phyloP scores from a whole-genome alignment of 2,888 invertebrate species.

The Didymodactylos carnosus region DNA sequence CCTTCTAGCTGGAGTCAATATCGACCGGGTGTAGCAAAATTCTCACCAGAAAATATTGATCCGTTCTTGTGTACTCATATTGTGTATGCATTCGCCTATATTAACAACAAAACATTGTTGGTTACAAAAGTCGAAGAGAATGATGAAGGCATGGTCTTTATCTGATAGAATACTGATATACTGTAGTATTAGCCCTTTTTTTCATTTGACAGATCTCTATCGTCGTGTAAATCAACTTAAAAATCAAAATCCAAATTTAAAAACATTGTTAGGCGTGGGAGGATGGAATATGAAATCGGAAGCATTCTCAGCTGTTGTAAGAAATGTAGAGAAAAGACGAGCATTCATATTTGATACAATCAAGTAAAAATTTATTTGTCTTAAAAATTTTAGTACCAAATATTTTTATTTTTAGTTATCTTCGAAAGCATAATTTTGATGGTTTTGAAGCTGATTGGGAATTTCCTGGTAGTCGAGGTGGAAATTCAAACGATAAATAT shows the following conservation, averaged over 20 bases:
- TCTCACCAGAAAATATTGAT: conserved; percentile 73
- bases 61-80: conserved; percentile 84
- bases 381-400: no score
- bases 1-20: conserved; percentile 99
- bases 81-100: conserved; percentile 87
- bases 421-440: conserved; percentile 10
- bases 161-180: background rate
- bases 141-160: conserved; percentile 44
- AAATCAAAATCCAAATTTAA: conserved; percentile 18
- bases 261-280: conserved; percentile 24
- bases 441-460: conserved; percentile 14
- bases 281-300: conserved; percentile 21
- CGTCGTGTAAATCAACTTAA: conserved; percentile 9
- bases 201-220: conserved; percentile 4
- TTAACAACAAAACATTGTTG: conserved; percentile 77
- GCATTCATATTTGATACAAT: conserved; percentile 8
- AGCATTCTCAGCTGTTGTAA: conserved; percentile 2
- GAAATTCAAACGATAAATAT: background rate
- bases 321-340: background rate
- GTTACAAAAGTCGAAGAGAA: conserved; percentile 62
- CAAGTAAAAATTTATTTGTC: background rate
- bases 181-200: background rate
- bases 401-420: background rate
- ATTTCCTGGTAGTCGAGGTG: conserved; percentile 11
- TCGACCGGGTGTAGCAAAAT: conserved; percentile 69